Evolutionary conservation across 2,888 invertebrate species (phyloP).

Genomic region (Cetonia aurata): DNA sequence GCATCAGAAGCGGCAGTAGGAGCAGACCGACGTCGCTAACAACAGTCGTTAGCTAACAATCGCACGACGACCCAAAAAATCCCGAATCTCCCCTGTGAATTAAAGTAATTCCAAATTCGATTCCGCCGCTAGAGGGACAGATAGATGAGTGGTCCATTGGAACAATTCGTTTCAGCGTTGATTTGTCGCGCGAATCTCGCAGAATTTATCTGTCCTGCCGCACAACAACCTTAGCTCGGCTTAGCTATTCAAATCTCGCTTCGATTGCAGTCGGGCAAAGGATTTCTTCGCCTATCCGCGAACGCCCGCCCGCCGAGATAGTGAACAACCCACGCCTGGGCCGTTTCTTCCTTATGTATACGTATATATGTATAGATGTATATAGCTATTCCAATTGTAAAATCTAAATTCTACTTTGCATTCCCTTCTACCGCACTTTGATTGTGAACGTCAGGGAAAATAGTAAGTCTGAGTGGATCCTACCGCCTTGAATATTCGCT

Average conservation of each 20-base stretch:
- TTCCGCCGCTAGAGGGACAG: constrained; percentile 67
- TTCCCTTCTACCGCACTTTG: constrained; percentile 62
- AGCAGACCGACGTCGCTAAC: constrained; percentile 58
- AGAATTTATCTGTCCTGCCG: constrained; percentile 63
- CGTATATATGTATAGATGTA: constrained; percentile 65
- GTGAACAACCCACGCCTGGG: constrained; percentile 57
- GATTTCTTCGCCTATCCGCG: constrained; percentile 59
- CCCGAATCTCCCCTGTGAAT: constrained; percentile 67
- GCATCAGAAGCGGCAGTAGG: constrained; percentile 22
- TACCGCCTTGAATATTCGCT: constrained; percentile 22
- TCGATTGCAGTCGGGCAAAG: constrained; percentile 66
- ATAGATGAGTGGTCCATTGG: constrained; percentile 67
- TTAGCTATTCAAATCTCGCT: constrained; percentile 69
- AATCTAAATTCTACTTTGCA: constrained; percentile 67
- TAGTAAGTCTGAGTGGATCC: constrained; percentile 42
- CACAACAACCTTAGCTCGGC: constrained; percentile 67
- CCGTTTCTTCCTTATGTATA: constrained; percentile 59
- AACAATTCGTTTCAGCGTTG: constrained; percentile 62
- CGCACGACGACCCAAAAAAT: constrained; percentile 62
- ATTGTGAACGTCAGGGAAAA: constrained; percentile 50
- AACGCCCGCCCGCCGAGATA: constrained; percentile 45
- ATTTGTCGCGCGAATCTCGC: constrained; percentile 60
- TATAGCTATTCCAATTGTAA: constrained; percentile 67
- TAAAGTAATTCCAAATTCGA: constrained; percentile 69
- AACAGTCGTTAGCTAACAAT: constrained; percentile 65